Percentiles rank a stretch among this genome's conserved stretches.
Conservation (phyloP, 2,113 vertebrate genomes). For the Vanacampus margaritifer region DNA sequence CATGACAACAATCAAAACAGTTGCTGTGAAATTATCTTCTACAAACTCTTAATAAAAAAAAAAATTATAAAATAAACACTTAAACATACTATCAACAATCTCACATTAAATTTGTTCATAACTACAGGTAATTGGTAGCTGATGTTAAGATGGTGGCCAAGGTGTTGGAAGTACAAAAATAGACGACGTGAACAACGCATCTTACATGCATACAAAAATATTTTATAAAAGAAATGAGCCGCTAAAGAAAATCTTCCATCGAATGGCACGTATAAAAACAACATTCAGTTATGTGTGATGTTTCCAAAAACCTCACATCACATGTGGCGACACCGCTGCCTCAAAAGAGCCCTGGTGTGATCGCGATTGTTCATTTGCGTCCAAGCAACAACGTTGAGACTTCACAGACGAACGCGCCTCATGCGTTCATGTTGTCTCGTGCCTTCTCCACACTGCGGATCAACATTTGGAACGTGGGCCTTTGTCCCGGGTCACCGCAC, state of each 20-base stretch:
- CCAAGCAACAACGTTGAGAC: not conserved
- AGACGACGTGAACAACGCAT: not conserved
- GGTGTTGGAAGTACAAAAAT: no score
- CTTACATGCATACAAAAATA: not conserved
- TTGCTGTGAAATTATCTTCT: not conserved
- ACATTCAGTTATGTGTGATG: not conserved
- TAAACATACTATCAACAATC: not conserved
- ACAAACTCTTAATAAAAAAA: not conserved
- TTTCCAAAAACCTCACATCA: not conserved
- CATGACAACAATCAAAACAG: not conserved
- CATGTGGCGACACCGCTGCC: not conserved
- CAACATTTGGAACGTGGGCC: slow-evolving; percentile 84
- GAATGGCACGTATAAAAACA: not conserved
- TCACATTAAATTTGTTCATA: no score
- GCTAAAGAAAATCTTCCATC: not conserved
- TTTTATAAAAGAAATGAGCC: not conserved
- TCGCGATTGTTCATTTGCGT: not conserved
- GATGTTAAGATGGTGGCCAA: no score
- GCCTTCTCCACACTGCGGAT: slow-evolving; percentile 79
- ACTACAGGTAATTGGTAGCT: no score
- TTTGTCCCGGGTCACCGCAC: slow-evolving; percentile 75
- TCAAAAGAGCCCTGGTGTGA: not conserved
- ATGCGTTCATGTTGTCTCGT: slow-evolving; percentile 76
- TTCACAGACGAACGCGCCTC: slow-evolving; percentile 40
- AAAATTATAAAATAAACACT: not conserved